Percentiles rank a stretch among this genome's conserved stretches.
Evolutionary conservation across 2,888 invertebrate species (phyloP).

Genomic region (Eilema sororculum): DNA sequence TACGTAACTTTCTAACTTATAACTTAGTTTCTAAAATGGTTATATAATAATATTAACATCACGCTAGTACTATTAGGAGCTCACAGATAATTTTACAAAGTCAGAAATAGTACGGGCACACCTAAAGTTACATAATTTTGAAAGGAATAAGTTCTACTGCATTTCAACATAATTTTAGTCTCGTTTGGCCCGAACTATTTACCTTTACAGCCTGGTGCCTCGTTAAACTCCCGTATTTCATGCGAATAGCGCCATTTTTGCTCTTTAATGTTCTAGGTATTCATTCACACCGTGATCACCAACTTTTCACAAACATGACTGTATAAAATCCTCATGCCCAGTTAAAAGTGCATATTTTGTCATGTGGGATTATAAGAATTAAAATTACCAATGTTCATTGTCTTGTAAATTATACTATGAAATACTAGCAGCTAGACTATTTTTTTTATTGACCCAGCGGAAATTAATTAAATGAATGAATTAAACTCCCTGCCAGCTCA

Average conservation of each 20-base stretch:
- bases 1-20: no score
- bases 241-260: neutral
- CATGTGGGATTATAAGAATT: neutral
- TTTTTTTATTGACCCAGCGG: no score
- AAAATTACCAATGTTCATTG: neutral
- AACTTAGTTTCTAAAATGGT: no score
- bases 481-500: no score
- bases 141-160: neutral
- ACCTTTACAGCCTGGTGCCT: neutral
- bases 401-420: no score
- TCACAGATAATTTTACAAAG: no score
- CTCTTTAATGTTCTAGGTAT: neutral
- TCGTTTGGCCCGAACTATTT: neutral
- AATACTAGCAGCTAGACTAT: no score
- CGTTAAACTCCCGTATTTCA: constrained; percentile 2
- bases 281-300: neutral
- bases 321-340: neutral
- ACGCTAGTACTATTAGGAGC: no score
- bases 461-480: no score
- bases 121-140: neutral
- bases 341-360: neutral
- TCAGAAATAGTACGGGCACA: neutral
- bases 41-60: no score
- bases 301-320: neutral
- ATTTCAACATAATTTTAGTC: neutral